These are phyloP conservation scores for Aix galericulata DNA, from an alignment of 2,113 vertebrate genomes.

Conservation along the genomic window DNA sequence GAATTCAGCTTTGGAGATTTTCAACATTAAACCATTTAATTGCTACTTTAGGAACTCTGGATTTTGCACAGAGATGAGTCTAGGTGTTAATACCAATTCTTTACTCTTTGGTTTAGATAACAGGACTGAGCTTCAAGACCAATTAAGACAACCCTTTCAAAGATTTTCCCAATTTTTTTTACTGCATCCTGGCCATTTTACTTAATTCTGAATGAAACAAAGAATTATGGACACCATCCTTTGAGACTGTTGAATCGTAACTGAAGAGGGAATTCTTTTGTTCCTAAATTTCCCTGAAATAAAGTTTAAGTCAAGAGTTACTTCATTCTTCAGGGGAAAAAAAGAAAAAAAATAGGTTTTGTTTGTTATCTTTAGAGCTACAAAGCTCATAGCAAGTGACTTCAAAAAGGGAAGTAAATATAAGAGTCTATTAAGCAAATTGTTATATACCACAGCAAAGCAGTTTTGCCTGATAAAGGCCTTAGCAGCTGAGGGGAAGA, in stretches of 20 bases:
- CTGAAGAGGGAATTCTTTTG: neutral
- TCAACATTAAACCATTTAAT: slow-evolving; percentile 68
- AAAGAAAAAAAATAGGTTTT: neutral
- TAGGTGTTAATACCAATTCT: slow-evolving; percentile 63
- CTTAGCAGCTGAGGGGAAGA: neutral
- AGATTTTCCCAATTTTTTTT: neutral
- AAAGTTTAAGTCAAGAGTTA: neutral
- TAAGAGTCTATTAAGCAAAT: neutral
- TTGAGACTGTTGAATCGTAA: neutral
- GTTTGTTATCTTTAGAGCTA: neutral
- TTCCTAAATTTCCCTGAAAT: neutral
- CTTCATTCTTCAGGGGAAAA: neutral
- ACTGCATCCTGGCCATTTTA: neutral
- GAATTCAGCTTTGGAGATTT: slow-evolving; percentile 55
- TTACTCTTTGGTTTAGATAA: slow-evolving; percentile 62
- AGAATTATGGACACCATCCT: neutral
- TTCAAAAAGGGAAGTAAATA: neutral
- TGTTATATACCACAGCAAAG: neutral
- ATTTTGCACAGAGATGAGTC: slow-evolving; percentile 21
- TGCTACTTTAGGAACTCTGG: slow-evolving; percentile 54
- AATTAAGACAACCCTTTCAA: slow-evolving; percentile 51
- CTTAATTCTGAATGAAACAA: slow-evolving; percentile 26
- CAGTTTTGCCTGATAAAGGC: neutral
- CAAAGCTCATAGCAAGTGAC: neutral
- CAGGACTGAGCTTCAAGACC: slow-evolving; percentile 44